Evolutionary conservation across 2,797 vertebrate genomes (phyloP).

Genomic region (Clamator glandarius): DNA sequence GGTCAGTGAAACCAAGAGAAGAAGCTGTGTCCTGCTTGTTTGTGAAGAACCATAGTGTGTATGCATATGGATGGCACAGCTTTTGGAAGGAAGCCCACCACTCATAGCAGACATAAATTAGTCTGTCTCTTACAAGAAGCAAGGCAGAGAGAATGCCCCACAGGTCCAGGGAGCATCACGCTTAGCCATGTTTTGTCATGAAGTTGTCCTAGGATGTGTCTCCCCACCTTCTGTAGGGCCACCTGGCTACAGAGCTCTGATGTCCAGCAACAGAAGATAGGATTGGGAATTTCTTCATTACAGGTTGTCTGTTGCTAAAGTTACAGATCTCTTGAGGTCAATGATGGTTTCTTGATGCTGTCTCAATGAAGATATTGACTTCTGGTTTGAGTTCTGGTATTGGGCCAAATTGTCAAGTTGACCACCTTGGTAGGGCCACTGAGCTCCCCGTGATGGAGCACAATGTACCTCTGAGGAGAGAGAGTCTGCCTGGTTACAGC

Average conservation of each 20-base stretch:
- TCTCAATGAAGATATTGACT: not conserved
- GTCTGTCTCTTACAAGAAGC: not conserved
- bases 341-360: too few relatives aligned
- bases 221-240: not conserved
- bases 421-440: rapidly evolving
- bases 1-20: not conserved
- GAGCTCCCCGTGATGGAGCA: rapidly evolving
- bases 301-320: too few relatives aligned
- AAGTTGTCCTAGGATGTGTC: rapidly evolving
- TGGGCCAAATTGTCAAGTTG: not conserved
- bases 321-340: too few relatives aligned
- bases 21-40: not conserved
- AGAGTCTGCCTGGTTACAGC: not conserved
- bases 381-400: not conserved
- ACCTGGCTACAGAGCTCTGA: not conserved
- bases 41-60: not conserved
- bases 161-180: rapidly evolving
- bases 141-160: not conserved
- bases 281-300: too few relatives aligned
- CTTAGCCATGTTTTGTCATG: not conserved
- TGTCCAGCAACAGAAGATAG: not conserved
- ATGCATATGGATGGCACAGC: rapidly evolving
- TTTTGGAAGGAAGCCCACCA: not conserved
- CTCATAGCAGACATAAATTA: not conserved
- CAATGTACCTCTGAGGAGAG: rapidly evolving